These are phyloP conservation scores for Danio jaintianensis DNA, from an alignment of 2,797 vertebrate species.

Conservation along the genomic window DNA sequence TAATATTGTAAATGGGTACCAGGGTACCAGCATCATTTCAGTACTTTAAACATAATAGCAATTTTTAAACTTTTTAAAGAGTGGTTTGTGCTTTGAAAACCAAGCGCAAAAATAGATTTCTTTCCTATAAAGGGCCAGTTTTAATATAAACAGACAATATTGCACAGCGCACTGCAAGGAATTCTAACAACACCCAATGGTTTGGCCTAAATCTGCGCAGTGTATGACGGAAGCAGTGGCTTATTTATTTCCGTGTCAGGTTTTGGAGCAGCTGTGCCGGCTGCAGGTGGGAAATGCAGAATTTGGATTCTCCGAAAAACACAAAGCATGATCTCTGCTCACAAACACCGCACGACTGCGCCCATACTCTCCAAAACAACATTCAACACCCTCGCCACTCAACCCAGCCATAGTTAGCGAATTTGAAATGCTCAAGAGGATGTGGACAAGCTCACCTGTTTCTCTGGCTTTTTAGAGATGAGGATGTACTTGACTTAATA, in stretches of 20 bases:
- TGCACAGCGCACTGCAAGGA: background rate
- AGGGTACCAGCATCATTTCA: constrained; percentile 27
- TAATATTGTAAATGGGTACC: constrained; percentile 40
- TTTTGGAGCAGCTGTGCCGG: constrained; percentile 34
- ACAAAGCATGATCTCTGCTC: constrained; percentile 14
- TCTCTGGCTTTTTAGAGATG: constrained; percentile 30
- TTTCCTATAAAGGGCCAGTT: background rate
- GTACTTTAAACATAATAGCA: constrained; percentile 18
- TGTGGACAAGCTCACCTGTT: constrained; percentile 37
- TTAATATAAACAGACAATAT: constrained; percentile 13
- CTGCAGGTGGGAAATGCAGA: constrained; percentile 27
- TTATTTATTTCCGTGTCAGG: constrained; percentile 34
- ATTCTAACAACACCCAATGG: constrained; percentile 35
- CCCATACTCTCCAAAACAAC: background rate
- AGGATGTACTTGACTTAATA: constrained; percentile 43
- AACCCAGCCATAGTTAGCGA: background rate
- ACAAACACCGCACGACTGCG: background rate
- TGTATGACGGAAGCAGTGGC: constrained; percentile 3
- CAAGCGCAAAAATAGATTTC: background rate
- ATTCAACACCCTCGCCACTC: constrained; percentile 5
- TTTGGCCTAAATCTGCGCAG: constrained; percentile 30
- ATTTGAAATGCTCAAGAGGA: constrained; percentile 27
- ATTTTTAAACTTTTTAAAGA: background rate
- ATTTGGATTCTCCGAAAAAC: background rate
- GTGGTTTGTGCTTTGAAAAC: background rate